Evolutionary conservation across 1,140 invertebrate species (phyloP).

Genomic region (Leptopilina clavipes): DNA sequence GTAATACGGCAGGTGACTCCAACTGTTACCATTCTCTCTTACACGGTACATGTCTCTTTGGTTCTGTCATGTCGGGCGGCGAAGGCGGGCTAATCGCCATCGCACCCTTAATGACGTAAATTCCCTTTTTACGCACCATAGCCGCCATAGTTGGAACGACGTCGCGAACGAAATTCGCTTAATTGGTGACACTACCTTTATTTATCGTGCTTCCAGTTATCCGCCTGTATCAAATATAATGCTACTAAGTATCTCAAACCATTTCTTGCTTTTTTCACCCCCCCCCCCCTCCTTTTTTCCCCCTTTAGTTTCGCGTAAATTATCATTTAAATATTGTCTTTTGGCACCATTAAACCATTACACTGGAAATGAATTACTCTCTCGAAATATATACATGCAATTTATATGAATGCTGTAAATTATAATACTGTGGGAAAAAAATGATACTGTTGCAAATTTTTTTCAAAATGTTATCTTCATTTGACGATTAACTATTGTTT

Average conservation of each 20-base stretch:
- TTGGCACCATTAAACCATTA: too few relatives aligned
- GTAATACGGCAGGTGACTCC: conserved; percentile 60
- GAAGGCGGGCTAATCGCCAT: conserved; percentile 57
- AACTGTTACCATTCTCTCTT: conserved; percentile 54
- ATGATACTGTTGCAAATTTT: too few relatives aligned
- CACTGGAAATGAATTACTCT: too few relatives aligned
- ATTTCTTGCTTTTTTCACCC: too few relatives aligned
- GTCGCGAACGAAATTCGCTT: conserved; percentile 51
- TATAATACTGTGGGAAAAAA: too few relatives aligned
- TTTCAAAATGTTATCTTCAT: too few relatives aligned
- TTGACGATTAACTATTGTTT: too few relatives aligned
- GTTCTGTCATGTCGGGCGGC: conserved; percentile 41
- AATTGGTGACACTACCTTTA: conserved; percentile 58
- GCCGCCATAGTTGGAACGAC: conserved; percentile 41
- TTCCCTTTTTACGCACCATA: conserved; percentile 42
- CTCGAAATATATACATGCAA: too few relatives aligned
- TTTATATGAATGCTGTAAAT: too few relatives aligned
- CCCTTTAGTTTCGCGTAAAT: not conserved
- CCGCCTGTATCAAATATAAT: conserved; percentile 42
- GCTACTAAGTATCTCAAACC: conserved; percentile 12
- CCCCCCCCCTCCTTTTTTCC: too few relatives aligned
- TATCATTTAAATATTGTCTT: not conserved
- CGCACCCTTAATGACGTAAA: conserved; percentile 56
- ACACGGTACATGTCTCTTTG: conserved; percentile 37
- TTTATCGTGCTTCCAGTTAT: conserved; percentile 53